A percentile compares a stretch with the other conserved stretches of the same genome.
Evolutionary conservation across 2,797 vertebrate genomes (phyloP).

Genomic region (Nasua narica): DNA sequence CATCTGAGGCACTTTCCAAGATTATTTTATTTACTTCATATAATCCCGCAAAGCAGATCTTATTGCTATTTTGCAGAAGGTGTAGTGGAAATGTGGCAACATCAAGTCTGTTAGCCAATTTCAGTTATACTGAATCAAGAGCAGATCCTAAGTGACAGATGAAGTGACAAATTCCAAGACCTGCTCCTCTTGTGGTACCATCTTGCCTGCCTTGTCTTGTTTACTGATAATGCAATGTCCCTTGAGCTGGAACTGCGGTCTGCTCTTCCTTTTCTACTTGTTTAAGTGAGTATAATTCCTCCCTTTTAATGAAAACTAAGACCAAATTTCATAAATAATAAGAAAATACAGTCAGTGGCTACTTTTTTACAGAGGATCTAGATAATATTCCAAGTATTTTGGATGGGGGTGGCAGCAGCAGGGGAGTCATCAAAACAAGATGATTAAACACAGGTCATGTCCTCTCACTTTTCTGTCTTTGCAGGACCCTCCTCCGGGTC

Average conservation of each 20-base stretch:
- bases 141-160: not conserved
- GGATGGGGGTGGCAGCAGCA: not conserved
- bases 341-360: not conserved
- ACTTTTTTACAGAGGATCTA: not conserved
- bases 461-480: not conserved
- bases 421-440: not conserved
- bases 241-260: not conserved
- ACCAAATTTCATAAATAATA: not conserved
- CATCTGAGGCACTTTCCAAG: not conserved
- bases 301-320: not conserved
- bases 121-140: not conserved
- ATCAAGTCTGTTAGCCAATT: not conserved
- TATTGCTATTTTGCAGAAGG: not conserved
- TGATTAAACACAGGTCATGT: not conserved
- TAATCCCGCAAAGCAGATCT: not conserved
- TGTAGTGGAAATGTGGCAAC: not conserved
- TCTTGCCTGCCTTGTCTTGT: not conserved
- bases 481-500: not conserved
- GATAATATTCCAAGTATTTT: not conserved
- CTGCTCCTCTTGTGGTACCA: accelerated
- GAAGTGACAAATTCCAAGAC: not conserved
- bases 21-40: not conserved
- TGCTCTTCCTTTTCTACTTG: not conserved
- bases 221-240: not conserved
- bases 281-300: not conserved